phyloP scores from a whole-genome alignment of 2,888 invertebrate species.

The Chesias legatella region DNA sequence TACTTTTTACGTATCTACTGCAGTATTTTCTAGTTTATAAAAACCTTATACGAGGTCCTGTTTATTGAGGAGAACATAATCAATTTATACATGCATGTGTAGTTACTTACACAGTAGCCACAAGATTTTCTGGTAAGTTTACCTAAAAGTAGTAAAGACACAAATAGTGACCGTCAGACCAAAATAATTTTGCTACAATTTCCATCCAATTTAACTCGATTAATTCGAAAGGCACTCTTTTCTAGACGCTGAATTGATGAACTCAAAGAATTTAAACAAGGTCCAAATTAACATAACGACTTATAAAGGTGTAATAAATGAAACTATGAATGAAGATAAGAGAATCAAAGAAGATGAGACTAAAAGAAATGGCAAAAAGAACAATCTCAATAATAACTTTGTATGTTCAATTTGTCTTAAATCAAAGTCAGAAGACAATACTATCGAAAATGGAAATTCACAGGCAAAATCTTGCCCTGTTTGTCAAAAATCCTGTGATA shows the following conservation, averaged over 20 bases:
- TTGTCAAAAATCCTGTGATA: conserved; percentile 34
- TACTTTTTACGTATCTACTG: no score
- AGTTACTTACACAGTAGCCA: no score
- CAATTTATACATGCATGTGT: no score
- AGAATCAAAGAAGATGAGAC: conserved; percentile 15
- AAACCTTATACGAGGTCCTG: no score
- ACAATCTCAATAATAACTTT: conserved; percentile 35
- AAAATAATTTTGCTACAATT: no score
- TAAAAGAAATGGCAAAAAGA: conserved; percentile 17
- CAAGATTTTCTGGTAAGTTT: no score
- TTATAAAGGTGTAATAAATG: conserved; percentile 28
- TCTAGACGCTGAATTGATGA: conserved; percentile 9
- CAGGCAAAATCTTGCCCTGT: conserved; percentile 36
- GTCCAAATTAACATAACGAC: conserved; percentile 56
- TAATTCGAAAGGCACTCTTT: no score
- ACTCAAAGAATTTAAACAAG: conserved; percentile 28
- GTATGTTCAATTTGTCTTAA: conserved; percentile 60
- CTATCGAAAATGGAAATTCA: conserved; percentile 32
- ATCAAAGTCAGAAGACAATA: conserved; percentile 24
- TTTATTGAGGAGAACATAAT: no score
- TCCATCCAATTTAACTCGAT: no score
- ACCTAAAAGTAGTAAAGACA: no score
- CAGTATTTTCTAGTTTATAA: no score
- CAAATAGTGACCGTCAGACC: no score
- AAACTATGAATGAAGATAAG: conserved; percentile 30